These are phyloP conservation scores for Dasypolia templi DNA, from an alignment of 2,888 invertebrate species.

Conservation along the genomic window DNA sequence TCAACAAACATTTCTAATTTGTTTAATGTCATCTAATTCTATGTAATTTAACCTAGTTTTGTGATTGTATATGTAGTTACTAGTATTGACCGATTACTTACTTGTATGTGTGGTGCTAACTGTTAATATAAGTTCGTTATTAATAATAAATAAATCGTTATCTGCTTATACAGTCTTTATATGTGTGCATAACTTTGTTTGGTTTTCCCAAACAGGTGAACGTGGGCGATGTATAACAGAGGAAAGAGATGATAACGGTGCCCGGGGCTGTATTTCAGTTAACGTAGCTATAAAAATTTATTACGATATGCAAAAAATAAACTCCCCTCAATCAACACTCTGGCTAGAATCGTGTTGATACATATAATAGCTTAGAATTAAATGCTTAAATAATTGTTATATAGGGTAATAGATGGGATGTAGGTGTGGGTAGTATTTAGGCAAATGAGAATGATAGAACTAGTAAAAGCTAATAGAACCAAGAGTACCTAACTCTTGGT, in stretches of 20 bases:
- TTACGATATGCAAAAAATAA: slow-evolving; percentile 37
- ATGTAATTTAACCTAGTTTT: no score
- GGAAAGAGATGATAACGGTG: slow-evolving; percentile 17
- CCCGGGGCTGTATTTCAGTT: slow-evolving; percentile 15
- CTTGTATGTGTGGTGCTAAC: no score
- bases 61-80: no score
- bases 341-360: slow-evolving; percentile 5
- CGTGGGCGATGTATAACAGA: slow-evolving; percentile 32
- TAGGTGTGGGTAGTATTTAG: neutral
- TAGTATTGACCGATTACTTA: no score
- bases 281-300: slow-evolving; percentile 23
- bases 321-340: slow-evolving; percentile 33
- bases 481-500: neutral
- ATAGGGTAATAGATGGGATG: slow-evolving; percentile 11
- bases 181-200: slow-evolving; percentile 28
- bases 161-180: slow-evolving; percentile 14
- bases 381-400: slow-evolving; percentile 18
- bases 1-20: no score
- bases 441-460: neutral
- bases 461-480: no score
- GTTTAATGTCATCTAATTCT: no score
- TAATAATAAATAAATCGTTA: no score
- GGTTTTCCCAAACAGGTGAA: slow-evolving; percentile 18
- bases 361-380: slow-evolving; percentile 41
- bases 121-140: no score